Evolutionary conservation across 2,888 invertebrate species (phyloP).

Genomic region (Pimpla rufipes): DNA sequence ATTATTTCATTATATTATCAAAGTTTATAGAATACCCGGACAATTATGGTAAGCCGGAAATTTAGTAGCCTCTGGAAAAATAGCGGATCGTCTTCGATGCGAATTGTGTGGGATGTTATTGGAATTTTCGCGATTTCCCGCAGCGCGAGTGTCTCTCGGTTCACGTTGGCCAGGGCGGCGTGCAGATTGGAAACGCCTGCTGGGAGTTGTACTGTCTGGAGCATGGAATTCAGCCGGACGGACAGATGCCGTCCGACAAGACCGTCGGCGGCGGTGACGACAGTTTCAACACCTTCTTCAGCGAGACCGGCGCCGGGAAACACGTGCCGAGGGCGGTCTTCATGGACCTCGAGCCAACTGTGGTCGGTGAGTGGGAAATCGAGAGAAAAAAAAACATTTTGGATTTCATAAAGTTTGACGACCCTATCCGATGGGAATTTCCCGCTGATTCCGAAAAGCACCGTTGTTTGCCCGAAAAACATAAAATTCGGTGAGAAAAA

Average conservation of each 20-base stretch:
- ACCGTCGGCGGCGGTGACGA: conserved; percentile 91
- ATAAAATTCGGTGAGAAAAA: too few relatives aligned
- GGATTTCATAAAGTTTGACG: too few relatives aligned
- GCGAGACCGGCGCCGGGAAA: conserved; percentile 91
- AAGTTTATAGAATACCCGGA: not conserved
- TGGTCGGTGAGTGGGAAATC: conserved; percentile 92
- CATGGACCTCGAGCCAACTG: conserved; percentile 96
- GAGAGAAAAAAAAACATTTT: conserved; percentile 84
- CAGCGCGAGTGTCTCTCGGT: conserved; percentile 95
- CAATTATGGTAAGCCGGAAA: not conserved
- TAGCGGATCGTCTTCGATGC: not conserved
- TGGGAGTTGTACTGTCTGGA: conserved; percentile 95
- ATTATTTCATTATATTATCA: conserved; percentile 9
- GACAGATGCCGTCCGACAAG: conserved; percentile 94
- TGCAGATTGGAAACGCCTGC: conserved; percentile 94
- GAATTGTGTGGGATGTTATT: not conserved
- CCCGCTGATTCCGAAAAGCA: too few relatives aligned
- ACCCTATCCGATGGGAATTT: too few relatives aligned
- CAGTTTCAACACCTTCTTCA: conserved; percentile 92
- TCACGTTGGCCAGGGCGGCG: conserved; percentile 94
- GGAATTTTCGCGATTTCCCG: conserved; percentile 69
- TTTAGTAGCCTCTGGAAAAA: not conserved
- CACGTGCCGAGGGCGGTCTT: conserved; percentile 95
- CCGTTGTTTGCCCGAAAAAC: too few relatives aligned
- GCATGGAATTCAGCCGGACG: conserved; percentile 94